These are phyloP conservation scores for Tenthredo scrophulariae DNA, from an alignment of 2,888 invertebrate genomes.

Conservation along the genomic window DNA sequence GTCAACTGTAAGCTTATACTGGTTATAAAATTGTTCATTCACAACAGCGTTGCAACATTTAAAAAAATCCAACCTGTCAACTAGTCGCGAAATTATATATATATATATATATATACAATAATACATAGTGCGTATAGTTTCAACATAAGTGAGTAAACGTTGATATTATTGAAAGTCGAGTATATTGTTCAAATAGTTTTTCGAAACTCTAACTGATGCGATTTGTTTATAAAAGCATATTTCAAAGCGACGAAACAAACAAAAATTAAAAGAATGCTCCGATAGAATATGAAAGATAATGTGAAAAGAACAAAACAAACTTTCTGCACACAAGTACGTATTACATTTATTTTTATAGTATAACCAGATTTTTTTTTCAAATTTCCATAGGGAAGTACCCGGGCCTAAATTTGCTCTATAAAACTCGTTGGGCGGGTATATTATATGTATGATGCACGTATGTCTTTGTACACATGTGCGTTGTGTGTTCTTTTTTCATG, in stretches of 20 bases:
- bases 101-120: too few relatives aligned
- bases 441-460: background rate
- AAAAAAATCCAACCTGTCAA: background rate
- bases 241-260: background rate
- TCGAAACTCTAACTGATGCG: too few relatives aligned
- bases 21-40: background rate
- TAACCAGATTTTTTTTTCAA: background rate
- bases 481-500: background rate
- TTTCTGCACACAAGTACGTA: background rate
- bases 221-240: background rate
- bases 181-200: too few relatives aligned
- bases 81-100: background rate
- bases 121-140: too few relatives aligned
- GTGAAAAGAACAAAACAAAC: background rate
- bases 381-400: background rate
- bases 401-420: background rate
- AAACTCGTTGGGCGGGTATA: background rate
- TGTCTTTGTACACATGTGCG: background rate
- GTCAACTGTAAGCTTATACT: background rate
- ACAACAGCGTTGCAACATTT: background rate
- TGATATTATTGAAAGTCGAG: too few relatives aligned
- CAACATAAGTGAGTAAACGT: too few relatives aligned
- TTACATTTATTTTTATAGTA: background rate
- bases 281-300: background rate
- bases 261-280: background rate